A percentile compares a stretch with the other conserved stretches of the same genome.
Conservation (phyloP, 2,113 vertebrate genomes). For the Oenanthe oenanthe region DNA sequence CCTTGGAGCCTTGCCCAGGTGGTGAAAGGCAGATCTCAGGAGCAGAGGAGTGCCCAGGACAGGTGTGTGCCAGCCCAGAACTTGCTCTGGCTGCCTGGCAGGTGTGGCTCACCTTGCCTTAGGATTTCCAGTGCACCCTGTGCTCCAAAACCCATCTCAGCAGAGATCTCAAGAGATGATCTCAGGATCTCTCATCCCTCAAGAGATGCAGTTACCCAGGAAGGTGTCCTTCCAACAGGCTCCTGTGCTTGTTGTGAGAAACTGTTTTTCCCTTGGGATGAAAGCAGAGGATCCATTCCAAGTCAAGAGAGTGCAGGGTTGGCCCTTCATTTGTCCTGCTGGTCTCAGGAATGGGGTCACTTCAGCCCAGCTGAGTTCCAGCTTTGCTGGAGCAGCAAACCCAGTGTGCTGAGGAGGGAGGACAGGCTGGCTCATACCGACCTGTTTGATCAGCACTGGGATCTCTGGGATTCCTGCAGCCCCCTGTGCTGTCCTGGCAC, state of each 20-base stretch:
- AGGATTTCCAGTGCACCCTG: not conserved
- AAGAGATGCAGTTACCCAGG: not conserved
- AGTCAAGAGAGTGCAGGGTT: not conserved
- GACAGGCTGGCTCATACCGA: not conserved
- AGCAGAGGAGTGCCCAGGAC: not conserved
- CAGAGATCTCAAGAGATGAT: not conserved
- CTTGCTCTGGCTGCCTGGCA: not conserved
- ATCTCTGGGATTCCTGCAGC: not conserved
- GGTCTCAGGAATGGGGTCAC: not conserved
- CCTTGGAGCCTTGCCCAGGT: not conserved
- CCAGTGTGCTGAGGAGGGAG: not conserved
- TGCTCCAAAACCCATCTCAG: not conserved
- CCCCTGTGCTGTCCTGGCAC: constrained; percentile 21
- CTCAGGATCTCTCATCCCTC: not conserved
- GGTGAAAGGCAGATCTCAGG: not conserved
- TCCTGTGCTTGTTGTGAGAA: not conserved
- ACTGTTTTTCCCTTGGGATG: not conserved
- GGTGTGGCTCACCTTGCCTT: not conserved
- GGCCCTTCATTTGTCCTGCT: not conserved
- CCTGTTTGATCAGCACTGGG: constrained; percentile 46
- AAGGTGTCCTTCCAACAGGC: not conserved
- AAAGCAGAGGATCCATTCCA: not conserved
- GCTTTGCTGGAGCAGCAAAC: not conserved
- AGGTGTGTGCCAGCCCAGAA: not conserved
- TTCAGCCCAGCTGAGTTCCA: not conserved